Evolutionary conservation across 2,113 vertebrate genomes (phyloP).

Genomic region (Triplophysa dalaica): DNA sequence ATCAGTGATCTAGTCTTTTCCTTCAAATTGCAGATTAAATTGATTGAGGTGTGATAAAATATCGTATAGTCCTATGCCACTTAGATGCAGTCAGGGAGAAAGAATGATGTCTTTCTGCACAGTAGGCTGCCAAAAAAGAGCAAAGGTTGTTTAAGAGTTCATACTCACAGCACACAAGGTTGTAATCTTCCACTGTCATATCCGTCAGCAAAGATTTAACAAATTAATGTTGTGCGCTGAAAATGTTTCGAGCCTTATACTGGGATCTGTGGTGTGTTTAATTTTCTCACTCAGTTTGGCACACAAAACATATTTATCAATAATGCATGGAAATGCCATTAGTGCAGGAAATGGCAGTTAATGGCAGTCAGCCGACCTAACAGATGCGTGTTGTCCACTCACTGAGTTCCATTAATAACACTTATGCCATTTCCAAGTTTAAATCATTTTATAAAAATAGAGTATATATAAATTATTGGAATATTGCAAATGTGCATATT

Average conservation of each 20-base stretch:
- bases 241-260: conserved; percentile 14
- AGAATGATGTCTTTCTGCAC: neutral
- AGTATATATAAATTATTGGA: too few species aligned
- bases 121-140: conserved; percentile 1
- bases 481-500: too few species aligned
- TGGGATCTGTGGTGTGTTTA: conserved; percentile 5
- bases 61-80: too few species aligned
- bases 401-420: conserved; percentile 14
- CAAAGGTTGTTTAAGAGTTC: neutral
- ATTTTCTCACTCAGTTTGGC: conserved; percentile 37
- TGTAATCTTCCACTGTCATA: conserved; percentile 10
- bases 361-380: conserved; percentile 23
- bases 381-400: conserved; percentile 24
- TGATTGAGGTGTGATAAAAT: conserved; percentile 6
- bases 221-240: neutral
- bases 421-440: neutral
- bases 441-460: too few species aligned
- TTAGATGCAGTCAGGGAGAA: neutral
- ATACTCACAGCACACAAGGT: conserved; percentile 3
- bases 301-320: conserved; percentile 27
- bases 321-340: conserved; percentile 32
- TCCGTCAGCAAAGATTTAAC: neutral
- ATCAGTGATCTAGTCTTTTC: neutral
- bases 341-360: conserved; percentile 9
- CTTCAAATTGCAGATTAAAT: neutral